Percentiles rank a stretch among this genome's conserved stretches.
Conservation (phyloP, 2,797 vertebrate genomes). For the Gallinago stenura region DNA sequence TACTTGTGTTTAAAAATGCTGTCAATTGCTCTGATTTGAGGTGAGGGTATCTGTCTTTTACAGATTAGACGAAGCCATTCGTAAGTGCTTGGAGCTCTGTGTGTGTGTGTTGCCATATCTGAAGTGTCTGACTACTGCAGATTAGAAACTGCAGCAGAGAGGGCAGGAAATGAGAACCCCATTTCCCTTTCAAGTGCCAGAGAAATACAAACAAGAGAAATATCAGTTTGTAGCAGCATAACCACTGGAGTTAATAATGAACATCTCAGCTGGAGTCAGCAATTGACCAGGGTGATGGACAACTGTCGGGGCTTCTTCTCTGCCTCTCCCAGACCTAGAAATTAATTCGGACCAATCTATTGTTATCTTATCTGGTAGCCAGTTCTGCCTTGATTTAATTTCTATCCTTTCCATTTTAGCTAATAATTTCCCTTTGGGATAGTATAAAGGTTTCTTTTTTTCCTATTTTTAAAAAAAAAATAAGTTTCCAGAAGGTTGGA, state of each 20-base stretch:
- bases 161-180: background rate
- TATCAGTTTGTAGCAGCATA: background rate
- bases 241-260: background rate
- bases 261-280: background rate
- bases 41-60: background rate
- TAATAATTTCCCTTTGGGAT: background rate
- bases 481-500: background rate
- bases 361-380: background rate
- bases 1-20: background rate
- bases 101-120: background rate
- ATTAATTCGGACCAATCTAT: background rate
- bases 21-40: background rate
- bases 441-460: background rate
- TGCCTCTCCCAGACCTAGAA: background rate
- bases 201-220: background rate
- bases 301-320: background rate
- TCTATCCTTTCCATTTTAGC: background rate
- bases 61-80: background rate
- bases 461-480: background rate
- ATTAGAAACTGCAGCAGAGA: background rate
- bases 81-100: background rate
- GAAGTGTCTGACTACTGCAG: background rate
- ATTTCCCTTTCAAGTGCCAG: background rate
- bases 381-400: background rate
- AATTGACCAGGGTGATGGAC: background rate